Base-by-base conservation (phyloP, 2,113 vertebrate genomes). In the Lates calcarifer region DNA sequence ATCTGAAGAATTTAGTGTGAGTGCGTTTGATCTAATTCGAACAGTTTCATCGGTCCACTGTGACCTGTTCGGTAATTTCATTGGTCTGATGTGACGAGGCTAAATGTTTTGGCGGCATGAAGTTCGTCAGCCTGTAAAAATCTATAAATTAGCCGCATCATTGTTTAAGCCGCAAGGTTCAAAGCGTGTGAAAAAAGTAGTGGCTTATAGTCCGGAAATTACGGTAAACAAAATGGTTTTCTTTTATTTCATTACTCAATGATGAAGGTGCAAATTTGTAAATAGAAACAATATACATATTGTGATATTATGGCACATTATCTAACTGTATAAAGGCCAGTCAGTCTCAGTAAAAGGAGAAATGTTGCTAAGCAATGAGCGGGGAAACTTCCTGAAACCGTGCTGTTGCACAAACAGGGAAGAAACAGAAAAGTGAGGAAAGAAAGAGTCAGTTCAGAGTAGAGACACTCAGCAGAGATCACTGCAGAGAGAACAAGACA, bases 351-450 rank as follows among this genome's bases (percentile, higher is more conserved):
- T n/a, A 3, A 65, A 47, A 49, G 26, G 14, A 62, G 5, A 78
- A 75, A 0, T 26, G 3, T 29, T 31, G 24, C 41, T 63, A 1
- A 43, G 28, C 15, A 0, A 0, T 4, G 8, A 47, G 22, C 4
- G 1, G 4, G 56, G 33, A 66, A 72, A 80, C 75, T 78, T 86
- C 75, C 72, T 78, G 18, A 71, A 74, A 81, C 22, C 7, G 22
- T 26, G 24, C 5, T 35, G 18, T 74, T 87, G 67, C 56, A 47
- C 22, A 81, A 81, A 57, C 3, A n/a, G 1, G 7, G 26, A 57
- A 69, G 6, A 37, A 33, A 72, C 2, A 35, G 41, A 68, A 51
- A 72, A 56, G 35, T 31, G 33, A 31, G 5, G 15, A n/a, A 31
- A 71, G 58, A 10, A 47, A 20, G 43, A 10, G 47, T 61, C 33